Conservation (phyloP, 2,797 vertebrate genomes). For the Smutsia gigantea region DNA sequence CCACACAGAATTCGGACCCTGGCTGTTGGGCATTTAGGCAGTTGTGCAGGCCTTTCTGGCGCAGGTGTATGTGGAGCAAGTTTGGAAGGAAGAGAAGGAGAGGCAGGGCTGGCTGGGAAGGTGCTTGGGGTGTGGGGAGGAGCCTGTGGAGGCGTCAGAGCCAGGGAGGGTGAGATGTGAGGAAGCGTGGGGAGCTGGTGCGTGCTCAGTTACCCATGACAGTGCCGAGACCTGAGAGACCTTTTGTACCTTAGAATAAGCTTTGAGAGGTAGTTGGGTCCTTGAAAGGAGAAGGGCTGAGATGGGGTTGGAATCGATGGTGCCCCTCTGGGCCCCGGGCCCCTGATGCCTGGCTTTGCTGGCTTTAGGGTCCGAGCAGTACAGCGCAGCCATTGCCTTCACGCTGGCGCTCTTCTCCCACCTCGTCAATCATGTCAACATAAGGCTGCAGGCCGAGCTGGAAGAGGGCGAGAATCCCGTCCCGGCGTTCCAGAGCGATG, state of each 20-base stretch:
- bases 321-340: neutral
- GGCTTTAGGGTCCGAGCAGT: conserved; percentile 95
- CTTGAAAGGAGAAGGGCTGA: neutral
- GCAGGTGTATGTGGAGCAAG: neutral
- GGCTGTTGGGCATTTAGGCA: neutral
- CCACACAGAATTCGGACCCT: neutral
- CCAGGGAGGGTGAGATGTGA: neutral
- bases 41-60: neutral
- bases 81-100: neutral
- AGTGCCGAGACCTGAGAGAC: neutral
- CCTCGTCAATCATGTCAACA: conserved; percentile 98
- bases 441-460: conserved; percentile 96
- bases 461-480: conserved; percentile 94
- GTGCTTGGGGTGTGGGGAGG: neutral
- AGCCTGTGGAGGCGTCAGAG: neutral
- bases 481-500: conserved; percentile 91
- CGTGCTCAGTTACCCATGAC: neutral
- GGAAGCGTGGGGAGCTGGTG: neutral
- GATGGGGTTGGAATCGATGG: neutral
- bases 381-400: conserved; percentile 97
- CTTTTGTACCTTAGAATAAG: neutral
- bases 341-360: conserved; percentile 16
- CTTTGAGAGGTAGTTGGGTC: neutral
- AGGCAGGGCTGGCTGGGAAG: neutral
- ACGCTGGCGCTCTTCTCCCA: conserved; percentile 98